phyloP scores from a whole-genome alignment of 2,797 vertebrate genomes.

The Molossus molossus region DNA sequence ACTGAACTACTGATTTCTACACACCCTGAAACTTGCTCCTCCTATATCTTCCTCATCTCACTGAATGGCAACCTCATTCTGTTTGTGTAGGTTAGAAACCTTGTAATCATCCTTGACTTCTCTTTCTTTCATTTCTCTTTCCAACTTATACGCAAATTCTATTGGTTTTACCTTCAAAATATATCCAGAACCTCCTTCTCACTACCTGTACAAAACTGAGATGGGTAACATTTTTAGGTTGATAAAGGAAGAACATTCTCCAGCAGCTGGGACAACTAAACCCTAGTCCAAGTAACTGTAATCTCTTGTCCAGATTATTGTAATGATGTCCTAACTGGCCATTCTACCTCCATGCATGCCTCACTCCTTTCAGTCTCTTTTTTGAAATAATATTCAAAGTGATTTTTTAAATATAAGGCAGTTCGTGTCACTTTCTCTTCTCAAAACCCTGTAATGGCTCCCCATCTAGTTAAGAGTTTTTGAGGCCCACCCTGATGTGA shows the following conservation, averaged over 20 bases:
- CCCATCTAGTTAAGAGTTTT: not conserved
- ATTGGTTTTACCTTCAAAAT: slow-evolving; percentile 4
- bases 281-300: not conserved
- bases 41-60: not conserved
- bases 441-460: not conserved
- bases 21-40: not conserved
- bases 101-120: not conserved
- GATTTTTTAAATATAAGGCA: not conserved
- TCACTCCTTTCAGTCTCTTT: not conserved
- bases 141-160: slow-evolving; percentile 27
- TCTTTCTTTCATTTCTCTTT: not conserved
- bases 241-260: not conserved
- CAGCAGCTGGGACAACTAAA: not conserved
- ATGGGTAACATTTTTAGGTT: not conserved
- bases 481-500: not conserved
- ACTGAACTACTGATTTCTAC: slow-evolving; percentile 12
- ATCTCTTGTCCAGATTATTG: not conserved
- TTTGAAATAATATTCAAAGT: not conserved
- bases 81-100: slow-evolving; percentile 41
- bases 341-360: not conserved
- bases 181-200: slow-evolving; percentile 17
- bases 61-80: slow-evolving; percentile 16
- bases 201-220: not conserved
- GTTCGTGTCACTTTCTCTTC: not conserved
- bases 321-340: not conserved